Base-by-base conservation (phyloP, 2,113 vertebrate species). In the Plecturocebus donacophilus region DNA sequence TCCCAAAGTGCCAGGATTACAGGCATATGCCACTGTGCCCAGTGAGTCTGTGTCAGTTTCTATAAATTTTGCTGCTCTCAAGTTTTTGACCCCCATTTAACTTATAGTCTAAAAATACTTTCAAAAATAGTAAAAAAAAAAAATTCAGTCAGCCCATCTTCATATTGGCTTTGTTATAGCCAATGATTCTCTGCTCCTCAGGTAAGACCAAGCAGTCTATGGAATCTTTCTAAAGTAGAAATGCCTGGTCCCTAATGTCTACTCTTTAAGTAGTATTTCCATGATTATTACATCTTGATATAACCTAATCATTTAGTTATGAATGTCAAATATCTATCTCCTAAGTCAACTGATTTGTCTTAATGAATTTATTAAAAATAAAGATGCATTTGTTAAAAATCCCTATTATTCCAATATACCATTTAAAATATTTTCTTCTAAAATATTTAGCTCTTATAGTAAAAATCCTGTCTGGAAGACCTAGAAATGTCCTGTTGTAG, bases 351-450 rank as follows among this genome's bases (percentile, higher is more conserved):
- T 77, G 12, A 38, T 87, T 30, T 87, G 27, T 85, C 61, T 87
- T 38, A 27, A 10, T 54, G 30, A 88, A 61, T 70, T 54, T 96
- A 89, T 40, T 87, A 13, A 83, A 96, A 96, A 64, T 71, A 73
- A 87, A 70, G 38, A 81, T 38, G 12, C 12, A 64, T 30, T 64
- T 64, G 61, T 64, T 64, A 30, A 64, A 30, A 64, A 27, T 1
- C 32, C 14, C 82, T 56, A 30, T 70, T 85, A 82, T 20, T 45
- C 13, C 23, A 91, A 20, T 73, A 90, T 64, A 81, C 9, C 35
- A 14, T 66, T 47, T 47, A 90, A 47, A 6, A 40, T 52, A 6
- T 40, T 58, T 42, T 94, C 84, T 91, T 91, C 45, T 54, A 80
- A 87, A 90, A 77, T 90, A 77, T 75, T 94, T 87, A 91, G 27